Evolutionary conservation across 2,113 vertebrate genomes (phyloP).

Genomic region (Gavia stellata): DNA sequence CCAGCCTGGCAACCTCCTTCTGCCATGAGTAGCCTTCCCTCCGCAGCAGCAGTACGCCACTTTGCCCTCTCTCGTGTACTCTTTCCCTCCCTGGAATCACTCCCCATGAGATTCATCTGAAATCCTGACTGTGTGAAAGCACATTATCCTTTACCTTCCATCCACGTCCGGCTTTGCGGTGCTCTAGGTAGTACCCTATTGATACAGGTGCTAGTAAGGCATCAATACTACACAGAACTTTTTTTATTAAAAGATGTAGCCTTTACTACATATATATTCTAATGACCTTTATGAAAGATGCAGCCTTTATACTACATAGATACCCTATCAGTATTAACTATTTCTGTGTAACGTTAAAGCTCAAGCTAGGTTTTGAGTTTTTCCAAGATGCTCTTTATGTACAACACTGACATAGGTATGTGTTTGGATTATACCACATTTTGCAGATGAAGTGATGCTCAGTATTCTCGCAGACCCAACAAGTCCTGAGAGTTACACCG

Average conservation of each 20-base stretch:
- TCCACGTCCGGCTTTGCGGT: neutral
- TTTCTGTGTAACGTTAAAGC: neutral
- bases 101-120: neutral
- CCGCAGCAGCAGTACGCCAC: neutral
- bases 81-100: neutral
- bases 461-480: neutral
- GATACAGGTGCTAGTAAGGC: neutral
- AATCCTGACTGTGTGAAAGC: neutral
- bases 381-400: neutral
- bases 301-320: no score
- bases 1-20: neutral
- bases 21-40: rapidly evolving
- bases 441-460: neutral
- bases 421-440: neutral
- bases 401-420: neutral
- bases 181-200: neutral
- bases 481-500: rapidly evolving
- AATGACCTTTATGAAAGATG: neutral
- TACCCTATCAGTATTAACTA: neutral
- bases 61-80: no score
- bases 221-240: rapidly evolving
- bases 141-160: neutral
- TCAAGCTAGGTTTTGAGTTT: neutral
- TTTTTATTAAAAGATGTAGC: neutral
- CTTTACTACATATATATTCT: no score